phyloP scores from a whole-genome alignment of 1,140 invertebrate species.

The Gonioctena quinquepunctata region DNA sequence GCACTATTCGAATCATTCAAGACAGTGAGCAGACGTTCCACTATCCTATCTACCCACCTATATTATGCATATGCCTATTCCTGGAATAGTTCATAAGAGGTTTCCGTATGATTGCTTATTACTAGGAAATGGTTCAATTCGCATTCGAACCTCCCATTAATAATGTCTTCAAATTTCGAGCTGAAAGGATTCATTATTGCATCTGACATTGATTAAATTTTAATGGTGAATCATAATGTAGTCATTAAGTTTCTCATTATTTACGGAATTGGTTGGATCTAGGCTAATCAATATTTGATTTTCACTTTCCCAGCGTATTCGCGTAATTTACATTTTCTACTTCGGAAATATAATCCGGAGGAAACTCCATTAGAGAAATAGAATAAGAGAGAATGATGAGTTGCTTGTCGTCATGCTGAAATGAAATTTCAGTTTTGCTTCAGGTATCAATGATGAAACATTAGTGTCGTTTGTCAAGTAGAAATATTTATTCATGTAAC shows the following conservation, averaged over 20 bases:
- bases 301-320: conserved; percentile 27
- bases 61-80: too few species aligned
- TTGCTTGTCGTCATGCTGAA: too few species aligned
- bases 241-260: conserved; percentile 36
- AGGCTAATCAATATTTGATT: conserved; percentile 39
- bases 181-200: conserved; percentile 22
- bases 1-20: too few species aligned
- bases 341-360: not conserved
- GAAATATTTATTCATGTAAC: too few species aligned
- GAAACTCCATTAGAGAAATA: not conserved
- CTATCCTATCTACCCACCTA: too few species aligned
- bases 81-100: conserved; percentile 29
- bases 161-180: conserved; percentile 25
- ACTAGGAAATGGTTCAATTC: conserved; percentile 31
- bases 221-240: conserved; percentile 38
- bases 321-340: not conserved
- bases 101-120: conserved; percentile 38
- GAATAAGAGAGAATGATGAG: not conserved
- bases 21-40: too few species aligned
- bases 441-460: too few species aligned
- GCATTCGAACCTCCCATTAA: conserved; percentile 30
- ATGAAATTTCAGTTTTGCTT: too few species aligned
- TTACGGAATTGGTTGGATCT: conserved; percentile 30
- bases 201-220: conserved; percentile 28
- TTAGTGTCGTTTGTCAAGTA: too few species aligned